Evolutionary conservation across 2,113 vertebrate species (phyloP), one percentile per base, ranked within the genome.

Genomic region (Pampusana beccarii): DNA sequence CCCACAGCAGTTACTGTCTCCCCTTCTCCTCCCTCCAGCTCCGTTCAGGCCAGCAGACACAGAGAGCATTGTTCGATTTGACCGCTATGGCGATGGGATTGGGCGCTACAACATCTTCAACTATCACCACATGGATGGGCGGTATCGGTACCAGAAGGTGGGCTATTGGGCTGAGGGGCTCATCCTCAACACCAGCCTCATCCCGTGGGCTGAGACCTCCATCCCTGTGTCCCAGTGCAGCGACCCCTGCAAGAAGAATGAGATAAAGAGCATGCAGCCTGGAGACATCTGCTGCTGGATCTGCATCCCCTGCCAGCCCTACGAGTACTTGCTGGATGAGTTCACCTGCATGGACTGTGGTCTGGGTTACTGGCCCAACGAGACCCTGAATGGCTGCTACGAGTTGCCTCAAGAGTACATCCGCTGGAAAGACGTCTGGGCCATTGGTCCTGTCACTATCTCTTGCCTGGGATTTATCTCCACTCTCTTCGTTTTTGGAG

Each of bases 231-330:
- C 99, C 28, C 99, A 99, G 97, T 99, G 99, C 97, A 99, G 99
- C 0, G 99, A 99, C 94, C 99, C 99, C 77, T 99, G 99, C 97
- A 98, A 97, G 95, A 99, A 98, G 97, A 99, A 99, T 0, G 99
- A 99, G 96, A 98, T 99, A 78, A 99, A 99, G 97, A 99, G 99
- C 75, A 99, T 99, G 98, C 99, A 99, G 97, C 99, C 99, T 0
- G 99, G 99, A 7, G 99, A 99, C 50, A 99, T 99, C n/a, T 99
- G 99, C 97, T 99, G 99, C 96, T 99, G 99, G 99, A 98, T 99
- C 96, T 99, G 99, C 93, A 99, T 99, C 70, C 98, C 99, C 23
- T 99, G 99, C 96, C 99, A 99, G 96, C 97, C 99, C 38, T 99
- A 99, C 1, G 99, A 99, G 96, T 99, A 99, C 95, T 97, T 99